phyloP scores from a whole-genome alignment of 1,140 invertebrate species.

The Dryas iulia region DNA sequence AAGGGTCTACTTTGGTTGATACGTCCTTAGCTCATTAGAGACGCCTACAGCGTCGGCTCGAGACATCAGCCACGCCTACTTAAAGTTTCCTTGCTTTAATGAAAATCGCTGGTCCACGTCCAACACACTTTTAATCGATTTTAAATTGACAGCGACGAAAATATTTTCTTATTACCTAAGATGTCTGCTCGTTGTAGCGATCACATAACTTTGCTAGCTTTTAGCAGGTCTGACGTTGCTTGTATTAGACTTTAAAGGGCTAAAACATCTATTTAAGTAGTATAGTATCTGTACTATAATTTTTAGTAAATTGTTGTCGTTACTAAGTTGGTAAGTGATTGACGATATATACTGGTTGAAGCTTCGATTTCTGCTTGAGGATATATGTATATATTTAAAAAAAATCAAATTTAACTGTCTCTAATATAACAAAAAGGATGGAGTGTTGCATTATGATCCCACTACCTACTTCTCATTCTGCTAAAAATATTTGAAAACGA shows the following conservation, averaged over 20 bases:
- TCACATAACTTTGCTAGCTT: neutral
- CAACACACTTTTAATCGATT: conserved; percentile 48
- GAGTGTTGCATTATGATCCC: too few species aligned
- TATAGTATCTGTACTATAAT: neutral
- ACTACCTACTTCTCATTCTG: too few species aligned
- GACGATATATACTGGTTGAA: too few species aligned
- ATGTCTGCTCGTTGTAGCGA: neutral
- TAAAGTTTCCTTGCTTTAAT: conserved; percentile 49
- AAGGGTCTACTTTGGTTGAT: conserved; percentile 44
- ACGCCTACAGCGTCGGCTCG: conserved; percentile 48
- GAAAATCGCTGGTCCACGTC: conserved; percentile 50
- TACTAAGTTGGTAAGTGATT: too few species aligned
- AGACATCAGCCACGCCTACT: conserved; percentile 52
- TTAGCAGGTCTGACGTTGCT: neutral
- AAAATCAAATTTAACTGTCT: too few species aligned
- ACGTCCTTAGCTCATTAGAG: conserved; percentile 56
- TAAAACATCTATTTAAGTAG: neutral
- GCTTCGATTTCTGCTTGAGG: too few species aligned
- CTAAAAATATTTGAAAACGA: too few species aligned
- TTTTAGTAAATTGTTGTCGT: neutral
- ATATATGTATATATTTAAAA: too few species aligned
- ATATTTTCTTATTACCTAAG: conserved; percentile 14
- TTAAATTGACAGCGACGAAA: conserved; percentile 31
- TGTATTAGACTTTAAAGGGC: neutral
- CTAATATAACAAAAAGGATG: too few species aligned